A percentile compares a stretch with the other conserved stretches of the same genome.
These are phyloP conservation scores for Coregonus ussuriensis DNA, from an alignment of 2,797 vertebrate species.

Conservation along the genomic window DNA sequence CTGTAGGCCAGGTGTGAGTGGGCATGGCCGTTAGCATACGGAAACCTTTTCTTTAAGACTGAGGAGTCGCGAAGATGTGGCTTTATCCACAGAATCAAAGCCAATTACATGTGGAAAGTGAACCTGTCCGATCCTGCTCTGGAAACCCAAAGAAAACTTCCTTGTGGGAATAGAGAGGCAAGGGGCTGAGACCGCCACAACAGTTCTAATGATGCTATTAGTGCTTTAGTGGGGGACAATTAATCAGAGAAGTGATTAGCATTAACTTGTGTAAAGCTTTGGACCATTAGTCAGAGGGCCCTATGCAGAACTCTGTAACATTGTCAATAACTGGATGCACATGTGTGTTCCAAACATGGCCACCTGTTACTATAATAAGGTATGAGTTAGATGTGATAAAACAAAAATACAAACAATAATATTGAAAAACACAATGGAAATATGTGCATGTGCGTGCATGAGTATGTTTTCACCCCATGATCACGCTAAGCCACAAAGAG, in stretches of 20 bases:
- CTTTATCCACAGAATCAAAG: constrained; percentile 35
- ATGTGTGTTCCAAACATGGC: constrained; percentile 13
- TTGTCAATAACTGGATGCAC: constrained; percentile 26
- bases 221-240: constrained; percentile 61
- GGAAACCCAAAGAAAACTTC: constrained; percentile 35
- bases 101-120: constrained; percentile 39
- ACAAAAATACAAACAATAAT: neutral
- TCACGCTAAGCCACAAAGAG: neutral
- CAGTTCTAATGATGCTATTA: constrained; percentile 76
- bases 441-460: constrained; percentile 2
- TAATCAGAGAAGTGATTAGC: constrained; percentile 76
- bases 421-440: neutral
- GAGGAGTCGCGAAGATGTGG: neutral
- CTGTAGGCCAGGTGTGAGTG: neutral
- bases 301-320: constrained; percentile 62
- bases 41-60: neutral
- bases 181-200: constrained; percentile 56
- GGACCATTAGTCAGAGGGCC: constrained; percentile 69
- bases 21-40: neutral
- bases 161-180: constrained; percentile 47
- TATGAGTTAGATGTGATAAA: neutral
- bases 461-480: neutral
- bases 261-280: constrained; percentile 65
- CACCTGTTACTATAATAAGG: neutral
- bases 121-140: constrained; percentile 33